Evolutionary conservation across 2,113 vertebrate genomes (phyloP), one percentile per base, ranked within the genome.

Genomic region (Rhea americana): DNA sequence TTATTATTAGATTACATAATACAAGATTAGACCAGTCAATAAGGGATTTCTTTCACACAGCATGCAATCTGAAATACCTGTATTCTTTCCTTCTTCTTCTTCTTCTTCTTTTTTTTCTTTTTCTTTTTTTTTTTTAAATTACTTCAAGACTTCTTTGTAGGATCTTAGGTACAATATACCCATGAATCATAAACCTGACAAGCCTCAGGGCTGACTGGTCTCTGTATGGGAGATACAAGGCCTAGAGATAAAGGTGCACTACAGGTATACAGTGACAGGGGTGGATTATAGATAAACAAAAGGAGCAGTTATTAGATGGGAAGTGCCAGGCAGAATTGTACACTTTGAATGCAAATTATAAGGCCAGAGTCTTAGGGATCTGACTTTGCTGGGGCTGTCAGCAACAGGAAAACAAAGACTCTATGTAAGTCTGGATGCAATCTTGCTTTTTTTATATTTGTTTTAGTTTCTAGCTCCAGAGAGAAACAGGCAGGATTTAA

Each of bases 1-100:
- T 97, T 97, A 92, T 96, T 97, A 98, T 98, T 98, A 97, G 97
- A 98, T 98, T 98, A 98, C 93, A 92, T 97, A 96, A 96, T 95
- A 97, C 76, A 92, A 98, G 97, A 97, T 96, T 96, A 98, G 94
- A 94, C 95, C 93, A 97, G 97, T 97, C 97, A 97, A 97, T 97
- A 97, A 98, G 93, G 93, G 82, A 95, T 91, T 97, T 97, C 96
- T 93, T 92, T 93, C 95, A 94, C 88, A 82, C 93, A 96, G 96
- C 85, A 86, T 96, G 96, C 96, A 96, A 97, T 97, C 95, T 97
- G 95, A 97, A 98, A 97, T 97, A 96, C 91, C 96, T 97, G 87
- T 86, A 97, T 98, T 89, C 56, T 83, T 97, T 84, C 62, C 17
- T 19, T 70, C 16, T 35, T 32, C 2, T 8, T 93, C 75, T 78